phyloP scores from a whole-genome alignment of 1,140 invertebrate genomes.

The Araneus ventricosus region DNA sequence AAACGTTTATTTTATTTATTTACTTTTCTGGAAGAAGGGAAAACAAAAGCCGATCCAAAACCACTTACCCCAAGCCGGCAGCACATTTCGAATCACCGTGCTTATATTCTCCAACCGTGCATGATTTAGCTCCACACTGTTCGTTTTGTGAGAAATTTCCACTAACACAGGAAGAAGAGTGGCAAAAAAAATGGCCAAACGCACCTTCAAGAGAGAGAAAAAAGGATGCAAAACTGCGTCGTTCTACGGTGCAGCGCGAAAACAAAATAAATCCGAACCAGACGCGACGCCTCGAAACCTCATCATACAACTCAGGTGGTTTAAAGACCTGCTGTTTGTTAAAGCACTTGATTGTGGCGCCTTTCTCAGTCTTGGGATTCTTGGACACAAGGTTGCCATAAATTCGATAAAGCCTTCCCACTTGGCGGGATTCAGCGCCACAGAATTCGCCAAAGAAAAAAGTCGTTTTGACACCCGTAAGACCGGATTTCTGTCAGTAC shows the following conservation, averaged over 20 bases:
- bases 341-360: conserved; percentile 10
- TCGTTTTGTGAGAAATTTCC: background rate
- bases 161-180: background rate
- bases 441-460: background rate
- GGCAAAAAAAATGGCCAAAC: no score
- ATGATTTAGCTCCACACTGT: background rate
- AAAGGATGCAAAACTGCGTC: background rate
- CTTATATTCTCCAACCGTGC: background rate
- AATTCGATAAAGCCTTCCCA: background rate
- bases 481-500: conserved; percentile 25
- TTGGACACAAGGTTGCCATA: background rate
- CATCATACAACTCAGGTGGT: conserved; percentile 20
- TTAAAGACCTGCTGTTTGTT: conserved; percentile 31
- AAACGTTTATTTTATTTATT: no score
- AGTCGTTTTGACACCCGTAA: conserved; percentile 2
- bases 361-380: background rate
- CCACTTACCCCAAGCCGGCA: conserved; percentile 11
- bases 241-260: background rate
- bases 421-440: background rate
- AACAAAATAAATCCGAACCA: conserved; percentile 6
- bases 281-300: conserved; percentile 11
- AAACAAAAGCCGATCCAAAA: no score
- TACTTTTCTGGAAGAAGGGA: no score
- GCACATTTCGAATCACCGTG: background rate
- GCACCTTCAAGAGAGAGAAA: no score